Base-by-base conservation (phyloP, 2,888 invertebrate species). In the Dryobotodes eremita region DNA sequence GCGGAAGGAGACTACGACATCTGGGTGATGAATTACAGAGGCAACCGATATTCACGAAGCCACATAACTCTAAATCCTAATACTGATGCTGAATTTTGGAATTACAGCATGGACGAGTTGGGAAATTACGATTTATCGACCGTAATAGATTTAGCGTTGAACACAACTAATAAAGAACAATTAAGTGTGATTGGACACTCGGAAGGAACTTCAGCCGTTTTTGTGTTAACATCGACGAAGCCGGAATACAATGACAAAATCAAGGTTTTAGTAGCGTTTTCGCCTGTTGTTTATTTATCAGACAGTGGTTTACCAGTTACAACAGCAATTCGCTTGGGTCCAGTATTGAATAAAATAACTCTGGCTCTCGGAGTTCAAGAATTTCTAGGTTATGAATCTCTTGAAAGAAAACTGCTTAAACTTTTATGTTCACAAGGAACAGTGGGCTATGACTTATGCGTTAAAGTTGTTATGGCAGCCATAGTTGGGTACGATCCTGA, bases 1-100 rank as follows among this genome's bases (percentile, higher is more conserved):
- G 73, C 46, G 10, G 0, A 71, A 64, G n/a, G 76, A 17, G 82
- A 62, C 7, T 84, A 68, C n/a, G 86, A 86, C 57, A 64, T 84
- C 1, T 86, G 87, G 85, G 59, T 68, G 4, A 76, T 87, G 61
- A 86, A 84, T 59, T 81, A 42, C 10, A 77, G 86, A 71, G 86
- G 86, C 23, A 84, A 59, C 42, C 66, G 77, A 61, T 84, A 86
- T 53, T 86, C 86, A 7, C 61, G 86, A 71, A 71, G n/a, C 2
- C 87, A 86, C 26, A 10, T 13, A 13, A 42, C 17, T 13, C 36
- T 82, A 20, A 26, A 87, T 17, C 85, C 87, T 59, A 75, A 86
- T 13, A 75, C 50, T 0, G 72, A 79, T 55, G 53, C n/a, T 0
- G 6, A 15, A 7, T 86, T 79, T 36, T 86, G 87, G 87, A 46